Conservation (phyloP, 2,113 vertebrate genomes). For the Amphilophus citrinellus region DNA sequence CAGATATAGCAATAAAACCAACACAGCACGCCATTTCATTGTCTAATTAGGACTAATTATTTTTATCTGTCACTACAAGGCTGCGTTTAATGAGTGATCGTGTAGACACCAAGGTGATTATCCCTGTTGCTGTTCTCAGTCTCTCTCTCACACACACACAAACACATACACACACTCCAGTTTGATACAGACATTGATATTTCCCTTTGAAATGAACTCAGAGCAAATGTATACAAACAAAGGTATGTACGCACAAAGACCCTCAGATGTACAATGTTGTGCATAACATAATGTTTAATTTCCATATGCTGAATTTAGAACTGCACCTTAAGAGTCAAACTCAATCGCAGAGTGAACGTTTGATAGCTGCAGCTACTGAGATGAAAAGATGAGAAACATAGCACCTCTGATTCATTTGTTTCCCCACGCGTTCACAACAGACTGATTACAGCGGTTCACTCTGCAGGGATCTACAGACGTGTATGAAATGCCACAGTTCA, state of each 20-base stretch:
- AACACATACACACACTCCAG: not conserved
- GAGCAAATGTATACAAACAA: not conserved
- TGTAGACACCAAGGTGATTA: constrained; percentile 49
- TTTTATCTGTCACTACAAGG: constrained; percentile 39
- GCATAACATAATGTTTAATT: not conserved
- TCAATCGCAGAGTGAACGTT: not conserved
- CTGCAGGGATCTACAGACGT: not conserved
- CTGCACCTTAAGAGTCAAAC: not conserved
- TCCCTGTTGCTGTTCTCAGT: constrained; percentile 13
- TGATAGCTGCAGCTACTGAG: not conserved
- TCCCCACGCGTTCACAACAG: not conserved
- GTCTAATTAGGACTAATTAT: constrained; percentile 41
- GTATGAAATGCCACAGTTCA: not conserved
- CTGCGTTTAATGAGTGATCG: constrained; percentile 38
- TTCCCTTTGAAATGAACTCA: constrained; percentile 1
- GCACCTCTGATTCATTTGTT: not conserved
- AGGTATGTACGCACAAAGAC: not conserved
- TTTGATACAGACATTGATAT: constrained; percentile 42
- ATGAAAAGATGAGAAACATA: not conserved
- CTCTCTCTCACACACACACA: not conserved
- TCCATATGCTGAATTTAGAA: not conserved
- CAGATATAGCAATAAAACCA: not conserved
- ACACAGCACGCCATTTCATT: constrained; percentile 17
- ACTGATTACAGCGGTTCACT: not conserved
- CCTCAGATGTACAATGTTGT: not conserved